Evolutionary conservation across 2,888 invertebrate genomes (phyloP), one percentile per base, ranked within the genome.

Genomic region (Lasioglossum zephyrum): DNA sequence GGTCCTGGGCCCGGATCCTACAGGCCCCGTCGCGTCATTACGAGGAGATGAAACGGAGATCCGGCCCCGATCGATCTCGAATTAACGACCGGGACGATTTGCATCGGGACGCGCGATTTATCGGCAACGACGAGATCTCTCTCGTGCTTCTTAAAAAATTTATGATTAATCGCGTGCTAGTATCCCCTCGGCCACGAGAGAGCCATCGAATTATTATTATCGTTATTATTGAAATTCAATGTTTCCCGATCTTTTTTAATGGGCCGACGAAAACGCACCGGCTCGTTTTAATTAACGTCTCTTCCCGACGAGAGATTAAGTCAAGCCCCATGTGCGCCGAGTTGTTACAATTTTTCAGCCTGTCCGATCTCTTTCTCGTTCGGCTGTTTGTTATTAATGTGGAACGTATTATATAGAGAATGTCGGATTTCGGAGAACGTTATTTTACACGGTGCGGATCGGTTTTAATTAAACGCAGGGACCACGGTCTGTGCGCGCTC

Each of bases 41-140:
- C 31, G 60, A 36, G 39, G 41, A 49, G 81, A 47, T 36, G 77
- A 63, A 69, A 77, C 49, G 70, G 44, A 69, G 70, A 79, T 72
- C 70, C 60, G 39, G 81, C 31, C 49, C 66, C 66, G 72, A 60
- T 78, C 76, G 75, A 81, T 73, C 72, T 63, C 22, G 39, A 39
- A 26, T 73, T 76, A 80, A 88, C 69, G 53, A 57, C 22, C 57
- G 49, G 49, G 11, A 31, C 66, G 66, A 79, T 75, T 79, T 79
- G 47, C 77, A 73, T 86, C 60, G 79, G 72, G 72, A 63, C 44
- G 63, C 63, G 47, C 72, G 49, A 60, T 47, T 49, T 79, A 75
- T 76, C 77, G 47, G 69, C 41, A 49, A 77, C 63, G 31, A 31
- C 31, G 16, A 31, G 63, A 57, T 72, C 69, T 69, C 73, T 22